Evolutionary conservation across 2,797 vertebrate genomes (phyloP).

Genomic region (Sciurus carolinensis): DNA sequence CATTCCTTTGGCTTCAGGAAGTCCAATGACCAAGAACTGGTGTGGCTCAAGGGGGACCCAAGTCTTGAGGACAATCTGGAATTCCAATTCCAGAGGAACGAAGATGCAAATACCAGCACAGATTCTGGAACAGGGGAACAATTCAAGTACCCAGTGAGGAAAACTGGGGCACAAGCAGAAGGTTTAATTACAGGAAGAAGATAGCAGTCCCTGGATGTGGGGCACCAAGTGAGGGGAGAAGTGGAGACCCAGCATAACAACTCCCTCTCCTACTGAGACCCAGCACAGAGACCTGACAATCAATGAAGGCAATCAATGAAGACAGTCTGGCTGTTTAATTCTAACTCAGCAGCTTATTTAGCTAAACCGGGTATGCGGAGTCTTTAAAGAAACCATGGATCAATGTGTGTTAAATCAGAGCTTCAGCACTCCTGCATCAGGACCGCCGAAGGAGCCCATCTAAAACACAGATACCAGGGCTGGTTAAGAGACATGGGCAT

Average conservation of each 20-base stretch:
- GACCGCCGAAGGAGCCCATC: neutral
- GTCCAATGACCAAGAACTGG: no score
- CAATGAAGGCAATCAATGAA: neutral
- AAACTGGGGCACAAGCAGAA: constrained; percentile 49
- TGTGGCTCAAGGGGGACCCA: neutral
- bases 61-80: neutral
- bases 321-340: neutral
- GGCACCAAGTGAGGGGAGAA: neutral
- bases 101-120: neutral
- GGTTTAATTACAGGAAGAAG: constrained; percentile 63
- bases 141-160: neutral
- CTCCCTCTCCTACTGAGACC: neutral
- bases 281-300: neutral
- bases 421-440: no score
- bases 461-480: neutral
- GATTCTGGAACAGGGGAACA: neutral
- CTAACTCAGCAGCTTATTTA: neutral
- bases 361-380: neutral
- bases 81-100: neutral
- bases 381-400: neutral
- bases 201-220: neutral
- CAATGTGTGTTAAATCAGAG: no score
- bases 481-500: neutral
- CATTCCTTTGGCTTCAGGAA: neutral
- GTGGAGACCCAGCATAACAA: neutral